Evolutionary conservation across 1,140 invertebrate genomes (phyloP).

Genomic region (Paracyclopina nana): DNA sequence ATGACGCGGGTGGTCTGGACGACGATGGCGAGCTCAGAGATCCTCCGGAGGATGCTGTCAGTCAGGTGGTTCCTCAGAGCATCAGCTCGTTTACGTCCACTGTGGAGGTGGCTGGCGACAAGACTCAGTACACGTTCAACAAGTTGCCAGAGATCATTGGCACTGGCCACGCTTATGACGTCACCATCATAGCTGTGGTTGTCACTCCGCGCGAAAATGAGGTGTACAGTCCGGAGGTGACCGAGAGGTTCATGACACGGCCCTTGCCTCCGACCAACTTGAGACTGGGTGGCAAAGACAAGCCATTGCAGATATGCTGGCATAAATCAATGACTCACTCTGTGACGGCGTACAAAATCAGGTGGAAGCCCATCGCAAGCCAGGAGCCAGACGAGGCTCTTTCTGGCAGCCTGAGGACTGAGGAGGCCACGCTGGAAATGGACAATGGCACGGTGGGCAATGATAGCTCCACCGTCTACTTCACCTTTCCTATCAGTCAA

Average conservation of each 20-base stretch:
- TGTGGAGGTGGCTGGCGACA: background rate
- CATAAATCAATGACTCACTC: background rate
- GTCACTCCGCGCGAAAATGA: background rate
- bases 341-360: conserved; percentile 1
- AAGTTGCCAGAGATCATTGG: background rate
- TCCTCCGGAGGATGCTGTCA: no score
- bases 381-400: background rate
- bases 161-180: background rate
- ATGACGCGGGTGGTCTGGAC: no score
- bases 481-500: no score
- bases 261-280: background rate
- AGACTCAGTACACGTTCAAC: background rate
- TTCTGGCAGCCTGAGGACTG: background rate
- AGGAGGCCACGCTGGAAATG: no score
- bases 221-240: background rate
- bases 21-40: no score
- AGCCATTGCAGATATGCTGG: background rate
- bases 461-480: no score
- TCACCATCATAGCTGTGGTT: background rate
- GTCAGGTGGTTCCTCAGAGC: no score
- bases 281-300: background rate
- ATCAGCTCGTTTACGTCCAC: background rate
- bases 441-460: no score
- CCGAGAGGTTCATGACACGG: background rate
- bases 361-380: background rate